phyloP scores from a whole-genome alignment of 2,113 vertebrate genomes.

The Xiphophorus couchianus region DNA sequence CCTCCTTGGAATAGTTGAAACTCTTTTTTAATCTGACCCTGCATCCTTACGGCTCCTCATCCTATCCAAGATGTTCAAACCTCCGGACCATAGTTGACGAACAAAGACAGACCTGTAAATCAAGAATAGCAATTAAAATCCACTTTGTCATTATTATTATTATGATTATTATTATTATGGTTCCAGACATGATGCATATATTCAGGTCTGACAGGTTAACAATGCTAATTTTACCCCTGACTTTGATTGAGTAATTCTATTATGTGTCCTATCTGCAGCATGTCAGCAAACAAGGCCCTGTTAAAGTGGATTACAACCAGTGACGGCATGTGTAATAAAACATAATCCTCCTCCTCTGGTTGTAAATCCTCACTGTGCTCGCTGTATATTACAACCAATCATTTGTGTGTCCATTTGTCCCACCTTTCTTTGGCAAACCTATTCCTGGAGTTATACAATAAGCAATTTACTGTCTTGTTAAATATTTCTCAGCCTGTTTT shows the following conservation, averaged over 20 bases:
- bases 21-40: too few relatives aligned
- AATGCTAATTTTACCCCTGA: constrained; percentile 18
- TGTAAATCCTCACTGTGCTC: constrained; percentile 50
- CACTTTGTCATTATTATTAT: neutral
- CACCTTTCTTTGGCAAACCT: constrained; percentile 7
- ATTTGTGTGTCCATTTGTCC: constrained; percentile 3
- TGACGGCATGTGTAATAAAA: constrained; percentile 56
- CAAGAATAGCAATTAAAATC: neutral
- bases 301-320: constrained; percentile 61
- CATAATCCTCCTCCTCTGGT: constrained; percentile 41
- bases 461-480: neutral
- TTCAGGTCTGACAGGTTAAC: constrained; percentile 4
- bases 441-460: neutral
- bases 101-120: too few relatives aligned
- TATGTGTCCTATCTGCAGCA: constrained; percentile 6
- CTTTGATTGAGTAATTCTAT: constrained; percentile 18
- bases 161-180: neutral
- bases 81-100: too few relatives aligned
- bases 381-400: constrained; percentile 22
- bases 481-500: neutral
- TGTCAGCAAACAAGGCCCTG: constrained; percentile 41
- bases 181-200: constrained; percentile 4
- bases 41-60: too few relatives aligned
- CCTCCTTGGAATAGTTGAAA: too few relatives aligned
- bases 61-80: too few relatives aligned